phyloP scores from a whole-genome alignment of 37 sponge, comb jelly and placozoan genomes.

The Chondrilla cf. caribensis region DNA sequence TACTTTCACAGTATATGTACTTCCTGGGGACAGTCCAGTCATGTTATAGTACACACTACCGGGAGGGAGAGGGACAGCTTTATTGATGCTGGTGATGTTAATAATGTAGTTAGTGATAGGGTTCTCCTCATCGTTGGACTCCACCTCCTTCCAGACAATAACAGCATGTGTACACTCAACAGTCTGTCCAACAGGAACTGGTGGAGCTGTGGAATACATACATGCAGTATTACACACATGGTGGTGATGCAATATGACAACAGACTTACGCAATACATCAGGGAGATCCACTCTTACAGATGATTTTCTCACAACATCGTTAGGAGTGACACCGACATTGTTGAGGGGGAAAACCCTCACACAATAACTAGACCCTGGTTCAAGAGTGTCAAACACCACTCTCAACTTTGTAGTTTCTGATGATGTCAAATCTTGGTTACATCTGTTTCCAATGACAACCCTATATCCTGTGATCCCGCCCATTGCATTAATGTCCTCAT shows the following conservation, averaged over 20 bases:
- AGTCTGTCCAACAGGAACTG: background rate
- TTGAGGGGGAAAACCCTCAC: background rate
- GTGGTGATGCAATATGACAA: too few species aligned
- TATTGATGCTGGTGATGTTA: too few species aligned
- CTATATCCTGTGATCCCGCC: background rate
- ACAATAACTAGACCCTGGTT: background rate
- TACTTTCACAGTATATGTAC: too few species aligned
- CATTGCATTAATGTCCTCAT: background rate
- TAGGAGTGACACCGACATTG: background rate
- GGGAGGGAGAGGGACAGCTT: too few species aligned
- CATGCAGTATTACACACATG: too few species aligned
- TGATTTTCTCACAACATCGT: too few species aligned
- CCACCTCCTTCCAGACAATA: background rate
- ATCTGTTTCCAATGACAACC: background rate
- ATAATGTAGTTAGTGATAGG: constrained; percentile 10
- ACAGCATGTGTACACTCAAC: background rate
- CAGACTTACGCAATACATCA: too few species aligned
- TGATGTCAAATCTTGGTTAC: background rate
- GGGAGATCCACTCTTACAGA: too few species aligned
- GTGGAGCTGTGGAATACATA: background rate
- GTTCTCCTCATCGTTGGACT: constrained; percentile 13
- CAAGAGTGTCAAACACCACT: background rate
- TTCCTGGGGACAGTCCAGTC: too few species aligned
- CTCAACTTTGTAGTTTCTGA: background rate
- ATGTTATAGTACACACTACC: too few species aligned